Base-by-base conservation (phyloP, 1,140 invertebrate genomes). In the Drosophila nebulosa region DNA sequence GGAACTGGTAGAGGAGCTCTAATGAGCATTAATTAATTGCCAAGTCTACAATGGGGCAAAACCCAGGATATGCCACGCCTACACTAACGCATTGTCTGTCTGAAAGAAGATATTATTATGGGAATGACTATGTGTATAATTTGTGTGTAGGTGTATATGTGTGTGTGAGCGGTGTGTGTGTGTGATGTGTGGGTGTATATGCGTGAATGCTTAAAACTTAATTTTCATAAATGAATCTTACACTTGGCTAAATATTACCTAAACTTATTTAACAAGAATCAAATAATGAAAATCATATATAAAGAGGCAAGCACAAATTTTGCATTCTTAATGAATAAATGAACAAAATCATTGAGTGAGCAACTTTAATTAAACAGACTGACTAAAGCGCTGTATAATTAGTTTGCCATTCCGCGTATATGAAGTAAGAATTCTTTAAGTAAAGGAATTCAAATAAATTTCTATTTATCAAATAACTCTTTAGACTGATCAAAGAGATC, bases 11-110 rank as follows among this genome's bases (percentile, higher is more conserved):
- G 14, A 5, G 14, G 14, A 0, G 1, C 12, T 4, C 83, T 86
- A 86, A 86, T 86, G 83, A 86, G 85, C 68, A 83, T 86, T 88
- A 86, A 86, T 86, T 86, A 86, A 86, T 86, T 86, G 83, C 78
- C 64, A 64, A 65, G 64, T 46, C 46, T 50, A 56, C 69, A 66
- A 64, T 65, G 51, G 21, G 39, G 64, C 55, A 55, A 42, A 24
- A 53, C 22, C 42, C 50, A 42, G 53, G 64, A 59, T 64, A 56
- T 62, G 50, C 51, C 72, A 69, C 76, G 59, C 66, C 60, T 74
- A 68, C 74, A 74, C 70, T 60, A 27, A 30, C 16, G 6, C 14
- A 22, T 16, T 18, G 27, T 10, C 27, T 22, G 14, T 9, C 26
- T 26, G 30, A 36, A 36, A 35, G 71, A 56, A 35, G 24, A 36